Evolutionary conservation across 2,797 vertebrate genomes (phyloP), one percentile per base, ranked within the genome.

Genomic region (Benthosema pterotum): DNA sequence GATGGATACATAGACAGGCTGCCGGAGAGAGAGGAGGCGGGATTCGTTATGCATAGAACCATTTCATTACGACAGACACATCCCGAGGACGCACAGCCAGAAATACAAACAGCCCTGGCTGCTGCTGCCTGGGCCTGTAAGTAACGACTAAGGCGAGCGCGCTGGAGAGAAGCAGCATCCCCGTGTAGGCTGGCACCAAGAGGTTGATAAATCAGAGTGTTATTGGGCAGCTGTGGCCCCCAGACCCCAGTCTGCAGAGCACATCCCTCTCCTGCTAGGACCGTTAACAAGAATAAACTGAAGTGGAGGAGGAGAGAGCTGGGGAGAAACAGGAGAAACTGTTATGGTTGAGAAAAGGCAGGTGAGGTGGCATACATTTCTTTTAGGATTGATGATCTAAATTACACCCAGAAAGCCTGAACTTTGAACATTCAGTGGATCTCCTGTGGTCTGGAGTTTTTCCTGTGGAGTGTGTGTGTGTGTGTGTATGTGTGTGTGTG

Each of bases 161-260:
- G 82, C n/a, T 32, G 71, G 67, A 22, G 49, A 64, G 74, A 87
- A 86, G 82, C 77, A 81, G 72, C 65, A 76, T 84, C 71, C 78
- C 78, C 71, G 77, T 86, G 79, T 72, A 71, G 78, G 67, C 66
- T 79, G 7, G 84, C 79, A 82, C 59, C 67, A 76, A 77, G 80
- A 81, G 79, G 68, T 61, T 84, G 83, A 87, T 91, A 90, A 89
- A 90, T 89, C 87, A 87, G 83, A 57, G 64, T 60, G 74, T 82
- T 86, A 88, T 85, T 88, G 86, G 86, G 85, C 87, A 91, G 87
- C 87, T 89, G 89, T 82, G 87, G 83, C 83, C 83, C 74, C 73
- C 69, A 42, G 83, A 71, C 80, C 74, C 78, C 73, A 28, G 77
- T 58, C 77, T 85, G 80, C 67, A 78, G 67, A 74, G 78, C 77